Evolutionary conservation across 2,113 vertebrate species (phyloP).

Genomic region (Monarcha castaneiventris): DNA sequence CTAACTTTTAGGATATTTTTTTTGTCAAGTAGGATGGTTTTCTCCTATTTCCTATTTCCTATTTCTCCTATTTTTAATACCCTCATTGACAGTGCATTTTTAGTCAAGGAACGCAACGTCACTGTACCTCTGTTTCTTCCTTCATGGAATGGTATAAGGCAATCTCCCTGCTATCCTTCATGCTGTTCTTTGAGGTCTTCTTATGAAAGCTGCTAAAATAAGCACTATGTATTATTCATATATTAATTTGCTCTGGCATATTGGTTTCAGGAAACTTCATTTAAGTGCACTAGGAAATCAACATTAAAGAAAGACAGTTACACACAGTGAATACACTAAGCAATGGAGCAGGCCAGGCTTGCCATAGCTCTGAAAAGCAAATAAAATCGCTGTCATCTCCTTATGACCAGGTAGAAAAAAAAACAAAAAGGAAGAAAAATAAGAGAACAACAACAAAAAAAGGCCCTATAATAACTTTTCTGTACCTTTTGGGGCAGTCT

Average conservation of each 20-base stretch:
- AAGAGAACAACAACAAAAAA: not conserved
- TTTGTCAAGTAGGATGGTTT: not conserved
- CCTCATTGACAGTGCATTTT: rapidly evolving
- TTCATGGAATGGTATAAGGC: not conserved
- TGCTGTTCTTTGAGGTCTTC: not conserved
- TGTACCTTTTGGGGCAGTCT: not conserved
- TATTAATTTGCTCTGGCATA: conserved; percentile 27
- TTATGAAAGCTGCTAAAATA: conserved; percentile 32
- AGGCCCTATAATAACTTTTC: not conserved
- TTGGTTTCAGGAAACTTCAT: conserved; percentile 46
- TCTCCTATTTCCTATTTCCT: not conserved
- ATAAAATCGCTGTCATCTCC: not conserved
- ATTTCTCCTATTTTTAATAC: not conserved
- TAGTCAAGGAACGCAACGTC: not conserved
- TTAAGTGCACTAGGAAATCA: conserved; percentile 34
- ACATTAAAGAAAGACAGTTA: conserved; percentile 38
- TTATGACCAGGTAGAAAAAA: not conserved
- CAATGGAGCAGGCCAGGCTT: not conserved
- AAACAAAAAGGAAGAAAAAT: not conserved
- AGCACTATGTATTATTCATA: conserved; percentile 50
- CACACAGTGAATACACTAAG: not conserved
- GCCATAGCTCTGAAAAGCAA: conserved; percentile 3
- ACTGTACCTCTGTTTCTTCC: not conserved
- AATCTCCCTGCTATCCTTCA: not conserved
- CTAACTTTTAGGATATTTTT: not conserved